Evolutionary conservation across 2,113 vertebrate species (phyloP).

Genomic region (Smithornis capensis): DNA sequence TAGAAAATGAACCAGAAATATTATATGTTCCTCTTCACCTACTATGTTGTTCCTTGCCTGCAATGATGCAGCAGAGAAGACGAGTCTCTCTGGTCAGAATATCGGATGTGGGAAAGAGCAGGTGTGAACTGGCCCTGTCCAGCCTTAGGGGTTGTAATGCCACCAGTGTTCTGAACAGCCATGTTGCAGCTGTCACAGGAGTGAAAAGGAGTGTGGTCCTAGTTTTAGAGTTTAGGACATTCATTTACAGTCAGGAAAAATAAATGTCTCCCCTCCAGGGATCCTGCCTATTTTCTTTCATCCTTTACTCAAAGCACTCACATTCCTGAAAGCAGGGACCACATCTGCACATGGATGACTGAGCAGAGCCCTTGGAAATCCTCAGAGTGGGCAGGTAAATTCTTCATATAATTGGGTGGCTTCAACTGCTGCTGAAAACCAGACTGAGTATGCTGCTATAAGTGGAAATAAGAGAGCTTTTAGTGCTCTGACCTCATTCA

Average conservation of each 20-base stretch:
- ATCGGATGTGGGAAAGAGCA: neutral
- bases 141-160: neutral
- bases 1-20: neutral
- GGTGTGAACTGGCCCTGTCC: neutral
- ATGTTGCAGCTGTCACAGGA: neutral
- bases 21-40: neutral
- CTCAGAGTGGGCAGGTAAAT: neutral
- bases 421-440: neutral
- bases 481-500: neutral
- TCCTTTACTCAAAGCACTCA: neutral
- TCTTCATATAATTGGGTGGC: neutral
- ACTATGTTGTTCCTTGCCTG: neutral
- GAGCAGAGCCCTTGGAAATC: neutral
- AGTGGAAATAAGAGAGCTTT: neutral
- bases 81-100: neutral
- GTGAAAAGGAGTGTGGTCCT: neutral
- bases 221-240: neutral
- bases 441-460: neutral
- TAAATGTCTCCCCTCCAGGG: rapidly evolving
- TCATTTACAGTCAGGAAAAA: neutral
- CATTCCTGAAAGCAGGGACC: neutral
- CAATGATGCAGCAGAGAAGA: neutral
- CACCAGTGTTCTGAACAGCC: neutral
- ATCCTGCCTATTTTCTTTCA: neutral
- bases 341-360: neutral